Evolutionary conservation across 23 tunicate genomes (phyloP), one percentile per base, ranked within the genome.

Genomic region (Halocynthia aurantium): DNA sequence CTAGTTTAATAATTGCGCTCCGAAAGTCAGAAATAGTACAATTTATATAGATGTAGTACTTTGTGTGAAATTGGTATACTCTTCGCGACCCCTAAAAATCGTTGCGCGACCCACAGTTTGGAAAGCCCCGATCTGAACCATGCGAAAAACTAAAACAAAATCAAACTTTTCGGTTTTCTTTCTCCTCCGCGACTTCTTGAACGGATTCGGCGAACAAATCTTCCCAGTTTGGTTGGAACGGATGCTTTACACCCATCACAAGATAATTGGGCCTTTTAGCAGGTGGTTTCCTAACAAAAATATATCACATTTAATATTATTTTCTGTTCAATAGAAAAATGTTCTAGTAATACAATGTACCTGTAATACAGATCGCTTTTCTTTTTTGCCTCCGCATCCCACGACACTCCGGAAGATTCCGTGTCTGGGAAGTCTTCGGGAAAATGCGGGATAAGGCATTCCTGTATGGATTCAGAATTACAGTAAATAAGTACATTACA

Each of bases 381-480:
- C 40, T 21, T 77, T 61, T 87, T 55, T 62, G 51, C 57, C 72
- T 82, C 87, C 6, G 62, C 60, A 55, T 70, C 63, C 94, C 94
- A 87, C 80, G 75, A 82, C 11, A 71, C 6, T 13, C 19, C 15
- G 7, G 87, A 87, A 5, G 83, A 77, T 31, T 61, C 80, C 7
- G 94, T 82, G 55, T 87, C 87, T 7, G 94, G 94, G 71, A 53
- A 87, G 63, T 87, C 94, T 51, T 70, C 77, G 6, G 94, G 94
- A 70, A 87, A 87, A 77, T 76, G 69, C 7, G 87, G 84, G 6
- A 51, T 53, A 62, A 83, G 75, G 66, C 83, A 69, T 82, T 87
- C 94, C 94, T 87, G 76, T 13, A 67, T 19, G 72, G 18, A 21
- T n/a, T 4, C 21, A 19, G 2, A 67, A 12, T n/a, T 44, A 11